phyloP scores from a whole-genome alignment of 2,797 vertebrate genomes.

The Stomatorhinus walkeri region DNA sequence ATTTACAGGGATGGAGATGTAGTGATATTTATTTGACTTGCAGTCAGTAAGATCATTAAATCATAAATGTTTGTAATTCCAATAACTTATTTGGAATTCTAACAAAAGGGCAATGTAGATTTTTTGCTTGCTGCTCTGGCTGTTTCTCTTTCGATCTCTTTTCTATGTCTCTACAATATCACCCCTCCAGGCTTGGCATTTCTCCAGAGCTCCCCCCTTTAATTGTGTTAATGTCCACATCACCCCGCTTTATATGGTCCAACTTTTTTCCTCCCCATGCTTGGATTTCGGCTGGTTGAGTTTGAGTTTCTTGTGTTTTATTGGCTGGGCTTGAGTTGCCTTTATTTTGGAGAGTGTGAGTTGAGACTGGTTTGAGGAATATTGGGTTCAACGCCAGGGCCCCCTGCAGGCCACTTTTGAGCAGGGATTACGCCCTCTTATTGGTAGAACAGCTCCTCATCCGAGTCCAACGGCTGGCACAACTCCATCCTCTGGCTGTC shows the following conservation, averaged over 20 bases:
- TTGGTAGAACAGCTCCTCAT: constrained; percentile 34
- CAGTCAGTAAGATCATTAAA: not conserved
- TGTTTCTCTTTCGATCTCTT: constrained; percentile 31
- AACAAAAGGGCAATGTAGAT: constrained; percentile 17
- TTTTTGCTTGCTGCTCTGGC: constrained; percentile 25
- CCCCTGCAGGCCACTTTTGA: constrained; percentile 33
- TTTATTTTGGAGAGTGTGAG: constrained; percentile 11
- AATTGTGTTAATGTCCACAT: constrained; percentile 1
- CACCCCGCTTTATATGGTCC: constrained; percentile 2
- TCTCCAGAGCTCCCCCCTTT: constrained; percentile 46
- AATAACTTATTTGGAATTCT: not conserved
- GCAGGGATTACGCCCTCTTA: constrained; percentile 30
- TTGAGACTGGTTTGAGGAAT: not conserved
- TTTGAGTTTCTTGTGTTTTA: constrained; percentile 13
- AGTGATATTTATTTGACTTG: not conserved
- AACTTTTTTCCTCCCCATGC: constrained; percentile 34
- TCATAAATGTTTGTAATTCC: not conserved
- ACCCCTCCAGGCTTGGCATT: constrained; percentile 64
- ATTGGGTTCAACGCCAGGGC: constrained; percentile 33
- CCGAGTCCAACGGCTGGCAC: constrained; percentile 21
- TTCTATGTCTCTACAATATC: constrained; percentile 28
- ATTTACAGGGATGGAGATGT: not conserved
- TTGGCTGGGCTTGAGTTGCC: not conserved
- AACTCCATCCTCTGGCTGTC: constrained; percentile 18
- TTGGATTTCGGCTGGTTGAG: constrained; percentile 9